A percentile compares a stretch with the other conserved stretches of the same genome.
phyloP scores from a whole-genome alignment of 2,113 vertebrate genomes.

The Notiomystis cincta region DNA sequence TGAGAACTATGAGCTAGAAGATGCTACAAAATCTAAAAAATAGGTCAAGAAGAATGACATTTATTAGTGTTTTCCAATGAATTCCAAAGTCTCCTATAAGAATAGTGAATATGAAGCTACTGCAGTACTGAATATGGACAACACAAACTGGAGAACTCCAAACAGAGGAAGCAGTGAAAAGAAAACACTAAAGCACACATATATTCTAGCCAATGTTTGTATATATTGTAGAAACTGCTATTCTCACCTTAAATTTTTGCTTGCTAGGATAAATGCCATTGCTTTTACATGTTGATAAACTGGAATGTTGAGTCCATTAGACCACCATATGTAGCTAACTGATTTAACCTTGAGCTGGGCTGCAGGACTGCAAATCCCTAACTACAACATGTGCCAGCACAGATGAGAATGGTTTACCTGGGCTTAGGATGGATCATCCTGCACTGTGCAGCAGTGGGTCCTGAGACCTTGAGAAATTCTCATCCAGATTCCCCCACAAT shows the following conservation, averaged over 20 bases:
- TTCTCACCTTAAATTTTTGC: background rate
- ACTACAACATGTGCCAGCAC: accelerated
- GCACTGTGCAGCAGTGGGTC: background rate
- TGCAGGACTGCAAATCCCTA: background rate
- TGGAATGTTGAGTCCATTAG: background rate
- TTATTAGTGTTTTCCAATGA: background rate
- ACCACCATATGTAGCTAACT: background rate
- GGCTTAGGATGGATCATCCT: background rate
- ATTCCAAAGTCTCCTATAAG: background rate
- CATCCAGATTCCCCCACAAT: background rate
- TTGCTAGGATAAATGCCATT: background rate
- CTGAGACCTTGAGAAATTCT: background rate
- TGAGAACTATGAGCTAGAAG: background rate
- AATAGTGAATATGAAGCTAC: background rate
- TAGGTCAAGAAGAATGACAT: background rate
- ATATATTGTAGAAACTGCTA: background rate
- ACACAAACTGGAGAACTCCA: background rate
- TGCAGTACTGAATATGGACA: background rate
- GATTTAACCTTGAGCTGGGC: background rate
- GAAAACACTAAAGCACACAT: background rate
- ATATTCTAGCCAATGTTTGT: background rate
- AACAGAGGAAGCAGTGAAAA: background rate
- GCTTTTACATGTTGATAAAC: background rate
- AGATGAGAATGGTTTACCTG: background rate
- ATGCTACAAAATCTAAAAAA: background rate